Percentiles rank a stretch among this genome's conserved stretches.
phyloP scores from a whole-genome alignment of 2,797 vertebrate species.

The Tachyglossus aculeatus region DNA sequence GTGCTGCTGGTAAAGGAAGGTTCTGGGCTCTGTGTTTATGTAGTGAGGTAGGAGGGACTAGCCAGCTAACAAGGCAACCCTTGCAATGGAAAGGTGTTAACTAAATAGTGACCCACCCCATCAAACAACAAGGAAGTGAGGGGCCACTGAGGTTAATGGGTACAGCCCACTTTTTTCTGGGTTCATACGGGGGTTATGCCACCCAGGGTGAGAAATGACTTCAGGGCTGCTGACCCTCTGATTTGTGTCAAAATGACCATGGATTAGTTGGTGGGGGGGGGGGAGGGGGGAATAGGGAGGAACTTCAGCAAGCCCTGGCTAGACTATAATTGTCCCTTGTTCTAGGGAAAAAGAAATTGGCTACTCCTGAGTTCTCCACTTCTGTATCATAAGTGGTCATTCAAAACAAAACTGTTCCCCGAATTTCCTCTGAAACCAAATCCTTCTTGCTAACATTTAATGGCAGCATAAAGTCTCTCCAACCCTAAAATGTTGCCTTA shows the following conservation, averaged over 20 bases:
- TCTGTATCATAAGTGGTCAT: too few species aligned
- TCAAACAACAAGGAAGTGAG: not conserved
- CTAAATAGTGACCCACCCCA: not conserved
- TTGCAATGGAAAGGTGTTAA: not conserved
- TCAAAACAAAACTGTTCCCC: too few species aligned
- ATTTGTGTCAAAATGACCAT: slow-evolving; percentile 38
- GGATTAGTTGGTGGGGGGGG: slow-evolving; percentile 1
- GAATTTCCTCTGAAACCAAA: too few species aligned
- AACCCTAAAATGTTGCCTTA: too few species aligned
- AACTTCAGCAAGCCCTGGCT: slow-evolving; percentile 10
- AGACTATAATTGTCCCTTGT: not conserved
- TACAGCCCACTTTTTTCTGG: not conserved
- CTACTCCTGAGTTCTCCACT: too few species aligned
- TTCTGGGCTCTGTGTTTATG: not conserved
- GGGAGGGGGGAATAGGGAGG: slow-evolving; percentile 28
- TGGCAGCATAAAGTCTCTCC: too few species aligned
- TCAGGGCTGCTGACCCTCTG: slow-evolving; percentile 5
- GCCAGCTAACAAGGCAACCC: not conserved
- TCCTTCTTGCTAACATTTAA: too few species aligned
- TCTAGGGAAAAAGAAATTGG: too few species aligned
- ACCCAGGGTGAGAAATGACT: slow-evolving; percentile 6
- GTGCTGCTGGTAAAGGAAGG: not conserved
- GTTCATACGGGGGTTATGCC: slow-evolving; percentile 1
- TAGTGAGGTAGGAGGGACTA: not conserved
- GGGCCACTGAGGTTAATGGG: not conserved